phyloP scores from a whole-genome alignment of 1,140 invertebrate genomes.

The Aphelenchoides fujianensis region DNA sequence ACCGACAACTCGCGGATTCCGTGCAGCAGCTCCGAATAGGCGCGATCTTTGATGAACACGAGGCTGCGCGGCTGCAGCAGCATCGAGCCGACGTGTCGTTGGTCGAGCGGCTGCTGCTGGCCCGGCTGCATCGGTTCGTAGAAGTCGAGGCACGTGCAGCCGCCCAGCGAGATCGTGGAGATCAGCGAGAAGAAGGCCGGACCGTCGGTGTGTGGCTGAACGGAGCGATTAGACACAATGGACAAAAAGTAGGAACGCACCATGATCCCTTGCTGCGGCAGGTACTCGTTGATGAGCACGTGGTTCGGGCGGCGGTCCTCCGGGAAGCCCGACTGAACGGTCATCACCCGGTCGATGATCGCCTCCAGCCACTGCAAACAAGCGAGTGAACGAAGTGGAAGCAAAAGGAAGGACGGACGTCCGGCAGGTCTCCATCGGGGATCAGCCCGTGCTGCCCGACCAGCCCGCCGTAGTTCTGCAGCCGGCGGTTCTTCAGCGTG shows the following conservation, averaged over 20 bases:
- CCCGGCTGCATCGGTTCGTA: constrained; percentile 65
- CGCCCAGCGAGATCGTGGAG: constrained; percentile 84
- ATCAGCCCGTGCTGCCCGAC: constrained; percentile 48
- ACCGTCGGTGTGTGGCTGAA: constrained; percentile 85
- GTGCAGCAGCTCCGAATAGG: constrained; percentile 83
- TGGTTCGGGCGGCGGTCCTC: constrained; percentile 77
- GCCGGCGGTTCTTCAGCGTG: constrained; percentile 78
- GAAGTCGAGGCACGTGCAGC: constrained; percentile 83
- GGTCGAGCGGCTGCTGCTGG: constrained; percentile 26
- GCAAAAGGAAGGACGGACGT: constrained; percentile 31
- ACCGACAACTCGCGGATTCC: constrained; percentile 75
- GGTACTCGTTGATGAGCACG: constrained; percentile 92
- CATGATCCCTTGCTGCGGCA: constrained; percentile 86
- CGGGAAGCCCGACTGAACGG: constrained; percentile 72
- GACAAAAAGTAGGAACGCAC: constrained; percentile 63
- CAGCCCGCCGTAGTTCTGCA: constrained; percentile 84
- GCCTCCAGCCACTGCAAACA: constrained; percentile 75
- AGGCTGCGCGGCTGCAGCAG: constrained; percentile 82
- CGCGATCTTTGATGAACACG: constrained; percentile 76
- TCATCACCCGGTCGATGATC: constrained; percentile 74
- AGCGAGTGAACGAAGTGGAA: constrained; percentile 34
- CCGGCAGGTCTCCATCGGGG: constrained; percentile 44
- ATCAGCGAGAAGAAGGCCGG: constrained; percentile 86
- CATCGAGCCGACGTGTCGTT: constrained; percentile 67
- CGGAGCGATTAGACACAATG: constrained; percentile 45